Conservation (phyloP, 2,888 invertebrate genomes). For the Ellobium chinense region DNA sequence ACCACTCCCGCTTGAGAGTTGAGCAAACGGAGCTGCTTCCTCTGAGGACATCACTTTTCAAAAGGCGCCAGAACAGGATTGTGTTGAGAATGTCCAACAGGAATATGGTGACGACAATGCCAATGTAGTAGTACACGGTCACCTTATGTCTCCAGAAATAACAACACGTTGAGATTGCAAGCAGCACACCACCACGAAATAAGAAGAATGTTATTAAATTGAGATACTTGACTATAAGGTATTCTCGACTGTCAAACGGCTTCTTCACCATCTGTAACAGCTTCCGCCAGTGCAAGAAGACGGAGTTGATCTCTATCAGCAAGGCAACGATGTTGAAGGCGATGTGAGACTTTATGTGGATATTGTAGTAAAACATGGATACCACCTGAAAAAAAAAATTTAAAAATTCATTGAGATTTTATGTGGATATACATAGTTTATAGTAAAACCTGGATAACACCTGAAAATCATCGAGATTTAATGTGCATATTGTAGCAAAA, state of each 20-base stretch:
- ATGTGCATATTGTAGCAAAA: slow-evolving; percentile 75
- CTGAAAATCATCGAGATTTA: too few species aligned
- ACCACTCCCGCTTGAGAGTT: background rate
- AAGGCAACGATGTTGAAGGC: slow-evolving; percentile 75
- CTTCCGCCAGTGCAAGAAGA: slow-evolving; percentile 77
- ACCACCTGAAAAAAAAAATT: slow-evolving; percentile 73
- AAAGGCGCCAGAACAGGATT: slow-evolving; percentile 74
- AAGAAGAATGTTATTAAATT: slow-evolving; percentile 74
- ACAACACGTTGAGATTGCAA: slow-evolving; percentile 67
- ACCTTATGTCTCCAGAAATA: slow-evolving; percentile 61
- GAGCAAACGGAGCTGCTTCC: background rate
- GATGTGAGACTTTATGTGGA: slow-evolving; percentile 68
- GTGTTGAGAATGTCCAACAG: slow-evolving; percentile 73
- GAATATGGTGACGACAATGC: slow-evolving; percentile 65
- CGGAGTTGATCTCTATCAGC: slow-evolving; percentile 76
- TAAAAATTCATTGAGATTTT: too few species aligned
- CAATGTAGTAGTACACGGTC: slow-evolving; percentile 58
- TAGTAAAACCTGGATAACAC: too few species aligned
- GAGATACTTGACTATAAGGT: slow-evolving; percentile 63
- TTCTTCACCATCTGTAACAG: slow-evolving; percentile 74
- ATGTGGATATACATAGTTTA: too few species aligned
- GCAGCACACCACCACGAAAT: slow-evolving; percentile 66
- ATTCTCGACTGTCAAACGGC: slow-evolving; percentile 65
- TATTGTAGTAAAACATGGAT: slow-evolving; percentile 75
- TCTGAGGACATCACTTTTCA: slow-evolving; percentile 75